Base-by-base conservation (phyloP, 2,113 vertebrate genomes). In the Falcunculus frontatus region DNA sequence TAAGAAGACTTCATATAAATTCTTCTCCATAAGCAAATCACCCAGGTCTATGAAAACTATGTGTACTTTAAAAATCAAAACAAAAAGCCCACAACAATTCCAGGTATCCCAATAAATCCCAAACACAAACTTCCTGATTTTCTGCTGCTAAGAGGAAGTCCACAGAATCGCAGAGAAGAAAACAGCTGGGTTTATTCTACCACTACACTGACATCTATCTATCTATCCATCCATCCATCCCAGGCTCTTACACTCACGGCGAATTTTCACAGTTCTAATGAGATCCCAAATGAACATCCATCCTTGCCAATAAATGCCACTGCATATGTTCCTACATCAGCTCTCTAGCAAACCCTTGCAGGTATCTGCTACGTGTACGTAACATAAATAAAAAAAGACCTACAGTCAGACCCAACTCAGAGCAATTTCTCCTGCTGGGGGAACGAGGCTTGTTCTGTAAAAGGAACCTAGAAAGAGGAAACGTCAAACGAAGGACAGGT, bases 401-500 rank as follows among this genome's bases (percentile, higher is more conserved):
- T 33, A 50, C 59, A 50, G 32, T 18, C 18, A 6, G 50, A 57
- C 46, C 11, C 46, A 77, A 55, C 16, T 33, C 42, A 39, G 39
- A 72, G 53, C 49, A 64, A 49, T 65, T 80, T 65, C 55, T 86
- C 27, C 59, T 8, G 3, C 56, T 81, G 60, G 30, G 7, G 33
- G 11, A 60, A 41, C 27, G 20, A 52, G 7, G 32, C 9, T 59
- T 44, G 15, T 27, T 72, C 70, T 64, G 42, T 64, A 86, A 64
- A 57, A 74, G n/a, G 60, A 90, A 89, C 56, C 17, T 77, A 87
- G 46, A 88, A 87, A 88, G 63, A 88, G 56, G 79, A 94, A 94
- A 60, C 22, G 64, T 59, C 56, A 81, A 70, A 44, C 1, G 7
- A 87, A 69, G 10, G 60, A 75, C 55, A 92, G 79, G 79, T 92